Base-by-base conservation (phyloP, 2,888 invertebrate species). In the Yponomeuta cagnagella region DNA sequence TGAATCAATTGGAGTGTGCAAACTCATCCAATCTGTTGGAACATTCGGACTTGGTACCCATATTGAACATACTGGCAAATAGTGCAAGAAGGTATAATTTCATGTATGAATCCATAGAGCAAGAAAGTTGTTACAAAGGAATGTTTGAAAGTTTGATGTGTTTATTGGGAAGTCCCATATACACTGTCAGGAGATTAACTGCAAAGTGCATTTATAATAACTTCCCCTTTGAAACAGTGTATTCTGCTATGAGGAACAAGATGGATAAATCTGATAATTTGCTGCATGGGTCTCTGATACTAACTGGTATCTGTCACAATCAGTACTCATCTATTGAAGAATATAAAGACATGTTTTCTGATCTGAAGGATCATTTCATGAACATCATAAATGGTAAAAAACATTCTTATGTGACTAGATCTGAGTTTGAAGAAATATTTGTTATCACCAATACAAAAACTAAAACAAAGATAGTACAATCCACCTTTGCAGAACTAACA, bases 41-140 rank as follows among this genome's bases (percentile, higher is more conserved):
- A 30, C 92, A 93, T 77, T 89, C 90, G 10, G 86, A 90, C 77
- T 79, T 92, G 70, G 81, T 93, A 15, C 92, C 93, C 2, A 83
- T 89, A 73, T 75, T 93, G 66, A 92, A 91, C 76, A 80, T 91
- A 73, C 74, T 93, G 33, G 90, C 89, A 10, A 92, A 82, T 73
- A 79, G 84, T 71, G 92, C 92, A 31, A 87, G 79, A 72, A 80
- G 88, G 78, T 91, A 92, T 73, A 86, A 81, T 71, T 87, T 92
- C 75, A 76, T 79, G 30, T 78, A 73, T 73, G 79, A 88, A 72
- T 72, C 76, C 15, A 73, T 69, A 10, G 71, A 75, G 30, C 76
- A 81, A 66, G 73, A 76, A 23, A 58, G 73, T 8, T 70, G 70
- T 6, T 80, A 85, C 75, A 68, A 74, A 30, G 76, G 77, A 43